Evolutionary conservation across 2,888 invertebrate species (phyloP).

Genomic region (Leptopterna dolabrata): DNA sequence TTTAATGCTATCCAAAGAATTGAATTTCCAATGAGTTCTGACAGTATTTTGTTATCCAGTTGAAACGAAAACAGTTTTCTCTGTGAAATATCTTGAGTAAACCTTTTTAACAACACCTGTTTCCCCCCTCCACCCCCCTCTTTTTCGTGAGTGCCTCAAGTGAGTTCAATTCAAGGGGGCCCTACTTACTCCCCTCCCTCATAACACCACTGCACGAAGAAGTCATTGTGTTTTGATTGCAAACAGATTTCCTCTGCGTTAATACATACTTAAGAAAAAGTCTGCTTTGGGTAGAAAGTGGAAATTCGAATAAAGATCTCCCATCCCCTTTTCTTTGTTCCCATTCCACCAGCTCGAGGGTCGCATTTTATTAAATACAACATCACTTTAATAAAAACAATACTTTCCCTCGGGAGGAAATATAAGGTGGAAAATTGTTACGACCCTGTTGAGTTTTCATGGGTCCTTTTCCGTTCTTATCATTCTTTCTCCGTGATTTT

Average conservation of each 20-base stretch:
- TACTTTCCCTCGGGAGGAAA: conserved; percentile 3
- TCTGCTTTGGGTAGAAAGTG: background rate
- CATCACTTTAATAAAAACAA: conserved; percentile 22
- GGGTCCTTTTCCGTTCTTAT: background rate
- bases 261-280: conserved; percentile 3
- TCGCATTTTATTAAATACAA: conserved; percentile 13
- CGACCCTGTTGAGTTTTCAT: background rate
- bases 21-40: background rate
- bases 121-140: background rate
- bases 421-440: background rate
- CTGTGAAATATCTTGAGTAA: background rate
- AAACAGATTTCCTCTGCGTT: background rate
- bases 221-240: conserved; percentile 11
- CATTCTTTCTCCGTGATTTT: background rate
- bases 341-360: background rate
- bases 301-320: background rate
- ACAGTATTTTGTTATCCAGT: background rate
- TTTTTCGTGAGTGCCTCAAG: background rate
- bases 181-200: too few relatives aligned
- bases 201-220: too few relatives aligned
- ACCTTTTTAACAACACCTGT: background rate
- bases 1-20: background rate
- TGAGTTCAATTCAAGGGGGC: background rate
- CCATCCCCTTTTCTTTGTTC: background rate
- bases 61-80: background rate